Evolutionary conservation across 1,140 invertebrate species (phyloP).

Genomic region (Caenorhabditis remanei): DNA sequence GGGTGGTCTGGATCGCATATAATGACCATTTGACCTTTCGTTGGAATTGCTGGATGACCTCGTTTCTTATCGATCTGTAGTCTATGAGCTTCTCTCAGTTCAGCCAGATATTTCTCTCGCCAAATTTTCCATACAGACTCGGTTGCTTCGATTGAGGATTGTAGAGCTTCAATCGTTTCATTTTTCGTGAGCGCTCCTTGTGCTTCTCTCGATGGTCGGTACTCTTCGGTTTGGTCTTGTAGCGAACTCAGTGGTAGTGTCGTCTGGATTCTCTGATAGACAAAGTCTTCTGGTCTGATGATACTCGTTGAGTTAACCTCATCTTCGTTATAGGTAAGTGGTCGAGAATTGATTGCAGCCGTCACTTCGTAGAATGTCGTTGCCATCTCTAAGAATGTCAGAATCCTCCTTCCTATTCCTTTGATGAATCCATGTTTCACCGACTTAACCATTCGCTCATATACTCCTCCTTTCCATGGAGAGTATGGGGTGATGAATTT

Average conservation of each 20-base stretch:
- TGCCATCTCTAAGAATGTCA: neutral
- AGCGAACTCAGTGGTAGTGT: neutral
- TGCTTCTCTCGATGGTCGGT: slow-evolving; percentile 14
- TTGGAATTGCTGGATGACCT: neutral
- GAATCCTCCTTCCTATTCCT: neutral
- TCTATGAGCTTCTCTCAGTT: neutral
- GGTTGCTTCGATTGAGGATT: neutral
- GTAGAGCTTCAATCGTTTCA: neutral
- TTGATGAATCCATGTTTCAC: slow-evolving; percentile 62
- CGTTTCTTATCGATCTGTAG: neutral
- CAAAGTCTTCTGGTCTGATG: neutral
- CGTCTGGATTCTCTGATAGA: neutral
- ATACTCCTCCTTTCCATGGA: slow-evolving; percentile 79
- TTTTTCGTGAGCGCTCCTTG: neutral
- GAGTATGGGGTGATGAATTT: slow-evolving; percentile 77
- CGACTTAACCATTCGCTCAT: slow-evolving; percentile 78
- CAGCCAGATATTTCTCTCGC: neutral
- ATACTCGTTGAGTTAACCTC: neutral
- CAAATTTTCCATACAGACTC: neutral
- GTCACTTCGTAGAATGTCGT: neutral
- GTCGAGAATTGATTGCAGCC: neutral
- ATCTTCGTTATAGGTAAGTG: neutral
- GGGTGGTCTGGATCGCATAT: neutral
- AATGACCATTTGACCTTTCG: neutral
- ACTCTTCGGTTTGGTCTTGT: neutral